Evolutionary conservation across 30 jellyfish, hydroid and myxozoan genomes (phyloP).

Genomic region (Clytia hemisphaerica): DNA sequence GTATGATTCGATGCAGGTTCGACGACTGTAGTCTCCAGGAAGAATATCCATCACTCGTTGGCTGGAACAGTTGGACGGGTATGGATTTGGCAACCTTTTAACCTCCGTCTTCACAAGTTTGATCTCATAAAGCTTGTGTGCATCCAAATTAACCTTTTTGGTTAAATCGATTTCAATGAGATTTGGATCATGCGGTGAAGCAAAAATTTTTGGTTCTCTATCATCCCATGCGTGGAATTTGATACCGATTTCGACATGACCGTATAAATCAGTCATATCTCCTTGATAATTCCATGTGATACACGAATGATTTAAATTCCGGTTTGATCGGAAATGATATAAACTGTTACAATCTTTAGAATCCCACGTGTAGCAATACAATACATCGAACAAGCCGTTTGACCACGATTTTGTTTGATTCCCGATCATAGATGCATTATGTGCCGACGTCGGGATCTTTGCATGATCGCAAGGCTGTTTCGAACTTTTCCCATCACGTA

Average conservation of each 20-base stretch:
- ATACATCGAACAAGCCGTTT: not conserved
- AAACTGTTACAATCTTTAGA: not conserved
- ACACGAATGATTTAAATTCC: not conserved
- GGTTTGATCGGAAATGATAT: not conserved
- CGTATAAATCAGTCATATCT: not conserved
- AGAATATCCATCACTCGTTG: not conserved
- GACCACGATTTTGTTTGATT: not conserved
- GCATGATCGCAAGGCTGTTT: too few relatives aligned
- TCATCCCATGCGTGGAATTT: not conserved
- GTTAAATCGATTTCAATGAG: constrained; percentile 9
- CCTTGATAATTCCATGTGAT: constrained; percentile 14
- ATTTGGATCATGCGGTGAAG: constrained; percentile 16
- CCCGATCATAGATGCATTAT: too few relatives aligned
- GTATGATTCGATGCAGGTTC: constrained; percentile 12
- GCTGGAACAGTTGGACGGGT: not conserved
- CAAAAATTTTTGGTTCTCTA: not conserved
- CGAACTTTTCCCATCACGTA: too few relatives aligned
- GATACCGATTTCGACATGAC: constrained; percentile 2
- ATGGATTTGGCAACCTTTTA: constrained; percentile 10
- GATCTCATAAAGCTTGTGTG: constrained; percentile 1
- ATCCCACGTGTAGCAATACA: not conserved
- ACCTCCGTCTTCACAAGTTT: constrained; percentile 7
- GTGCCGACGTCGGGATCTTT: too few relatives aligned
- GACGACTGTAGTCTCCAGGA: constrained; percentile 15
- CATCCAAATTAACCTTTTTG: not conserved